Evolutionary conservation across 2,797 vertebrate genomes (phyloP).

Genomic region (Malacoraja senta): DNA sequence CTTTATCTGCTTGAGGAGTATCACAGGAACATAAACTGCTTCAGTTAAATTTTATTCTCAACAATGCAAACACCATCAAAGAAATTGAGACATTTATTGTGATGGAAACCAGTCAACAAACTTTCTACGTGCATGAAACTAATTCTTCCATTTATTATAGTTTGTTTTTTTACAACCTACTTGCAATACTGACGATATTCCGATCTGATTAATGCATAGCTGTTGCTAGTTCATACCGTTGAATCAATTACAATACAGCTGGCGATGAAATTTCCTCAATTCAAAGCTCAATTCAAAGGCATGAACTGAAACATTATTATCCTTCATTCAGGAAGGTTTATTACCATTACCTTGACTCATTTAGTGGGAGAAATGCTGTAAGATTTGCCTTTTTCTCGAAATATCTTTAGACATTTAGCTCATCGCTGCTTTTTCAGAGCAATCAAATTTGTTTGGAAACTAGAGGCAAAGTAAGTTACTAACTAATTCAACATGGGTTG

Average conservation of each 20-base stretch:
- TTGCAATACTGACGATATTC: neutral
- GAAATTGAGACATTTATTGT: neutral
- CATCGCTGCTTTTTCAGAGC: neutral
- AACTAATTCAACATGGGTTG: neutral
- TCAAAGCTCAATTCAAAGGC: neutral
- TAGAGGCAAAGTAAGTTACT: neutral
- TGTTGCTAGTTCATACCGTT: neutral
- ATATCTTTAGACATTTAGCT: neutral
- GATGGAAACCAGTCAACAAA: neutral
- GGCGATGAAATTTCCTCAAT: neutral
- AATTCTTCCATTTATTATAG: neutral
- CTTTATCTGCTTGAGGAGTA: neutral
- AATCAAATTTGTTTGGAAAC: neutral
- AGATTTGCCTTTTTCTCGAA: neutral
- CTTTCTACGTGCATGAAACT: neutral
- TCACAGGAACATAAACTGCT: neutral
- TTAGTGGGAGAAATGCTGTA: no score
- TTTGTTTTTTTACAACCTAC: neutral
- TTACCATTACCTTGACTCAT: neutral
- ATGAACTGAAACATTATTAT: neutral
- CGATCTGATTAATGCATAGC: neutral
- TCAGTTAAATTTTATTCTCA: neutral
- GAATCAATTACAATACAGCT: neutral
- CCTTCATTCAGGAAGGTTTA: neutral
- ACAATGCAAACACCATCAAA: no score